Evolutionary conservation across 2,888 invertebrate species (phyloP).

Genomic region (Hypselothyrea guttata): DNA sequence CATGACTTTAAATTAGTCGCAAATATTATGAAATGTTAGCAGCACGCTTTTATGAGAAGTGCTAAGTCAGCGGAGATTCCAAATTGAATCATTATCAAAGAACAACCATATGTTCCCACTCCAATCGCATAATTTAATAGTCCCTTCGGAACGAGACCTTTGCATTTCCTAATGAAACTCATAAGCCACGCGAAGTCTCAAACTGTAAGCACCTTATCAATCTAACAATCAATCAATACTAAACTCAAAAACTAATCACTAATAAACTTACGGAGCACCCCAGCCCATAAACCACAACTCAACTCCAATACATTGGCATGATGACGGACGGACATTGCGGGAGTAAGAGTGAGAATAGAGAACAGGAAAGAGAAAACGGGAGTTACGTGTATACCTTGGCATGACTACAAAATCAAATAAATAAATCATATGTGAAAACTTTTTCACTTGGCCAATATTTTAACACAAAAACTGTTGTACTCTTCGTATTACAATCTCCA

Average conservation of each 20-base stretch:
- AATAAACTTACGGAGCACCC: slow-evolving; percentile 50
- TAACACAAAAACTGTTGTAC: slow-evolving; percentile 55
- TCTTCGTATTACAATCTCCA: slow-evolving; percentile 54
- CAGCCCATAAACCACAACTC: slow-evolving; percentile 40
- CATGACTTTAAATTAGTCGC: slow-evolving; percentile 66
- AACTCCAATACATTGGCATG: slow-evolving; percentile 6
- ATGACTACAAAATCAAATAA: slow-evolving; percentile 61
- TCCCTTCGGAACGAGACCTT: not conserved
- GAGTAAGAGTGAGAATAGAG: too few relatives aligned
- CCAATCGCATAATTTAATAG: not conserved
- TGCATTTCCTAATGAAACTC: slow-evolving; percentile 44
- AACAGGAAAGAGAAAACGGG: not conserved
- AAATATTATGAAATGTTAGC: slow-evolving; percentile 35
- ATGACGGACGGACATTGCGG: not conserved
- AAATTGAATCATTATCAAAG: slow-evolving; percentile 29
- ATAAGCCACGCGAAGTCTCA: slow-evolving; percentile 23
- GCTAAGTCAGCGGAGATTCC: slow-evolving; percentile 33
- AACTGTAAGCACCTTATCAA: slow-evolving; percentile 43
- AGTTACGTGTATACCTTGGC: slow-evolving; percentile 16
- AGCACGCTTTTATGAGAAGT: slow-evolving; percentile 19
- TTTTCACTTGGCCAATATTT: slow-evolving; percentile 73
- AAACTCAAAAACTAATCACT: slow-evolving; percentile 61
- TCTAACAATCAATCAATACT: slow-evolving; percentile 53
- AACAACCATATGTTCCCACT: slow-evolving; percentile 7
- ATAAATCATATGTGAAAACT: slow-evolving; percentile 72